Conservation (phyloP, 2,888 invertebrate species). For the Tenthredo livida region DNA sequence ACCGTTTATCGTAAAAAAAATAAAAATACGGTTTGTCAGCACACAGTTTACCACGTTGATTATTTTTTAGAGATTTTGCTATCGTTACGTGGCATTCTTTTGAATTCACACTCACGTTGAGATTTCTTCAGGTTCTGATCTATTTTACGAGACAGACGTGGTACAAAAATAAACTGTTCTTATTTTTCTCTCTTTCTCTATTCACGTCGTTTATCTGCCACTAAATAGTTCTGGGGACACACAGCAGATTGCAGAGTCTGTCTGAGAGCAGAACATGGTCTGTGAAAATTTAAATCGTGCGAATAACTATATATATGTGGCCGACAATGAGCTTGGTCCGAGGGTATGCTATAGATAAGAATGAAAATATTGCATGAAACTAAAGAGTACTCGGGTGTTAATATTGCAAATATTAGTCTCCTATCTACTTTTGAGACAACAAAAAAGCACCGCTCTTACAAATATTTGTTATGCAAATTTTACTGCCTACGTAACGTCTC, state of each 20-base stretch:
- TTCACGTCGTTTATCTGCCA: not conserved
- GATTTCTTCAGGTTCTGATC: not conserved
- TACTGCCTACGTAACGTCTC: not conserved
- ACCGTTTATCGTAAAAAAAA: not conserved
- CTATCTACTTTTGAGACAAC: not conserved
- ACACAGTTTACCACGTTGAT: not conserved
- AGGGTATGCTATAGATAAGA: not conserved
- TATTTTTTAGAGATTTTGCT: not conserved
- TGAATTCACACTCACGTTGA: not conserved
- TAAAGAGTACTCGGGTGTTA: not conserved
- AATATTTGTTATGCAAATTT: not conserved
- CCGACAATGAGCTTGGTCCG: not conserved
- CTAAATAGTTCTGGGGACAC: not conserved
- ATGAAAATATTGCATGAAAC: not conserved
- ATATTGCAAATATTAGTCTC: not conserved
- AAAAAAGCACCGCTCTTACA: not conserved
- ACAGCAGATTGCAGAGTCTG: conserved; percentile 24
- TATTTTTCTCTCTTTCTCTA: not conserved
- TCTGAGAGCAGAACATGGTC: not conserved
- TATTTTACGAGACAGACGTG: not conserved
- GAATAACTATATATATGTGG: not conserved
- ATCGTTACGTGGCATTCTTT: not conserved
- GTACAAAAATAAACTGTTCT: not conserved
- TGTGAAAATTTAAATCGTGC: not conserved
- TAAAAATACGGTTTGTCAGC: not conserved